Conservation (phyloP, 2,888 invertebrate genomes). For the Sarcophaga carnaria region DNA sequence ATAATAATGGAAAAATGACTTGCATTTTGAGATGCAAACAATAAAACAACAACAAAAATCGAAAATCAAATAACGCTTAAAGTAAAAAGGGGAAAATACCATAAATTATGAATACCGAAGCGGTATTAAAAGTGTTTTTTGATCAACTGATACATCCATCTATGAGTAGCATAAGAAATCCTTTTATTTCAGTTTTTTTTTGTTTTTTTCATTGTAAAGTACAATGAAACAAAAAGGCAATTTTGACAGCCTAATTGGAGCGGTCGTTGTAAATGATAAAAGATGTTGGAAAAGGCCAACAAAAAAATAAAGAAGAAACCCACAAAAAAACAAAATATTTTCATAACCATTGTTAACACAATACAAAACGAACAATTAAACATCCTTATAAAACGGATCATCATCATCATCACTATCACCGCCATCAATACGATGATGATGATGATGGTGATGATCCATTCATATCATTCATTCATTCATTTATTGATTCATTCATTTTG, state of each 20-base stretch:
- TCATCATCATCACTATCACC: slow-evolving; percentile 32
- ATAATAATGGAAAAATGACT: slow-evolving; percentile 63
- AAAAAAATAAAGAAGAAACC: slow-evolving; percentile 5
- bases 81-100: background rate
- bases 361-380: slow-evolving; percentile 59
- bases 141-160: slow-evolving; percentile 61
- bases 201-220: too few species aligned
- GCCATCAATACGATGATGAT: background rate
- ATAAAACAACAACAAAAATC: slow-evolving; percentile 21
- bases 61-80: slow-evolving; percentile 25
- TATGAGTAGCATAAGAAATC: background rate
- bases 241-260: slow-evolving; percentile 71
- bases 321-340: slow-evolving; percentile 26
- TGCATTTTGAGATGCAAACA: slow-evolving; percentile 55
- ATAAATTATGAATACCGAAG: slow-evolving; percentile 34
- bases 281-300: slow-evolving; percentile 22
- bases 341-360: slow-evolving; percentile 50
- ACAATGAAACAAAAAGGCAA: slow-evolving; percentile 51
- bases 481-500: slow-evolving; percentile 4
- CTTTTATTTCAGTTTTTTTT: too few species aligned
- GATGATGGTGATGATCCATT: too few species aligned
- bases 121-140: slow-evolving; percentile 45
- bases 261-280: slow-evolving; percentile 55
- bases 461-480: background rate
- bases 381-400: slow-evolving; percentile 57